Conservation (phyloP, 2,888 invertebrate genomes). For the Thyatira batis region DNA sequence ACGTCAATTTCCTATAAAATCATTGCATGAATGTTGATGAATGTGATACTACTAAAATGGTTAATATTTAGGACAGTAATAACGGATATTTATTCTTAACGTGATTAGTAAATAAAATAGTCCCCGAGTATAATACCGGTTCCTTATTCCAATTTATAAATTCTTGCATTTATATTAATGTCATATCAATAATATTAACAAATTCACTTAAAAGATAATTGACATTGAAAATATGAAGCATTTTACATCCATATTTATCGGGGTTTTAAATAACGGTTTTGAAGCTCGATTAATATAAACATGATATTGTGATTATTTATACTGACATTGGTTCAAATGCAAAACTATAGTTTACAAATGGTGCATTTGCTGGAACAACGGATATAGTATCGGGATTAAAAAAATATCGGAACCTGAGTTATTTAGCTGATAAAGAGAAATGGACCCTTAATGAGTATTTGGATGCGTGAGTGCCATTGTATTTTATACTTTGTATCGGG, state of each 20-base stretch:
- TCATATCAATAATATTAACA: too few relatives aligned
- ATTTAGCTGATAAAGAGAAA: not conserved
- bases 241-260: too few relatives aligned
- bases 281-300: not conserved
- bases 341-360: not conserved
- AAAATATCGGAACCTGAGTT: not conserved
- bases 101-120: not conserved
- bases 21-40: not conserved
- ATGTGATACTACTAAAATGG: not conserved
- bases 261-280: too few relatives aligned
- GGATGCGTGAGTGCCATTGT: constrained; percentile 22
- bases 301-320: not conserved
- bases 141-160: too few relatives aligned
- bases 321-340: not conserved
- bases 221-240: too few relatives aligned
- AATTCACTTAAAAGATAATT: too few relatives aligned
- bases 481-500: not conserved
- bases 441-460: constrained; percentile 4
- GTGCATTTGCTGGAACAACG: not conserved
- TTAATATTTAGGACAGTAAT: not conserved
- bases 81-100: not conserved
- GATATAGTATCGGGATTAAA: not conserved
- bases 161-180: too few relatives aligned
- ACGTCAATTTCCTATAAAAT: constrained; percentile 13
- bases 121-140: too few relatives aligned